A percentile compares a stretch with the other conserved stretches of the same genome.
Conservation (phyloP, 2,888 invertebrate genomes). For the Polyommatus icarus region DNA sequence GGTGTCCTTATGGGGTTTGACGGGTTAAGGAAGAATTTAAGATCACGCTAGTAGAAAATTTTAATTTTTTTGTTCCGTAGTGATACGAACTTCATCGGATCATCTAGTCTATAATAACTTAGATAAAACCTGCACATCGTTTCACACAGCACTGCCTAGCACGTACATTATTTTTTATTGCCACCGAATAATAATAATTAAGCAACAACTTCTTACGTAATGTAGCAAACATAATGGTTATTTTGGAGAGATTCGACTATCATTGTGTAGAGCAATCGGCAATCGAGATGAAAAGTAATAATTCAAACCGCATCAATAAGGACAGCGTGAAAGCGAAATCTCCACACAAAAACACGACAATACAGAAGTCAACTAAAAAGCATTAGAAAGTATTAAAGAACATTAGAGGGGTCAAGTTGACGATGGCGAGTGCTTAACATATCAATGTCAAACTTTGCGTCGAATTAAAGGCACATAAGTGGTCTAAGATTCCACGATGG, state of each 20-base stretch:
- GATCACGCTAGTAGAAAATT: no score
- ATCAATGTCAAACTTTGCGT: slow-evolving; percentile 22
- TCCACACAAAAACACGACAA: slow-evolving; percentile 54
- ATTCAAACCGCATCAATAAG: slow-evolving; percentile 41
- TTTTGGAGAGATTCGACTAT: slow-evolving; percentile 3
- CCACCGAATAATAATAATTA: not conserved
- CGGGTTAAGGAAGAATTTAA: no score
- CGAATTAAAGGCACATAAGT: slow-evolving; percentile 5
- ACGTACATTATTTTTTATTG: not conserved
- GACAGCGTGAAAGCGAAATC: slow-evolving; percentile 53
- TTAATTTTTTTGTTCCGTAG: no score
- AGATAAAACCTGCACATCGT: not conserved
- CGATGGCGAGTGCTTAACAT: slow-evolving; percentile 25
- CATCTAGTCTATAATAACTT: no score
- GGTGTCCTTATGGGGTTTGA: no score
- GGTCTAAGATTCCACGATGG: not conserved
- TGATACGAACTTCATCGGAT: no score
- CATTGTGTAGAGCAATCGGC: not conserved
- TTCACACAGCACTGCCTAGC: no score
- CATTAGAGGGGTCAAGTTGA: slow-evolving; percentile 52
- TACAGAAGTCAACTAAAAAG: slow-evolving; percentile 47
- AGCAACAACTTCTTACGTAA: not conserved
- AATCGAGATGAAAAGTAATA: slow-evolving; percentile 8
- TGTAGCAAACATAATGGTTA: not conserved
- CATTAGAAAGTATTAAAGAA: slow-evolving; percentile 62